These are phyloP conservation scores for Elgaria multicarinata DNA, from an alignment of 2,113 vertebrate genomes.

Conservation along the genomic window DNA sequence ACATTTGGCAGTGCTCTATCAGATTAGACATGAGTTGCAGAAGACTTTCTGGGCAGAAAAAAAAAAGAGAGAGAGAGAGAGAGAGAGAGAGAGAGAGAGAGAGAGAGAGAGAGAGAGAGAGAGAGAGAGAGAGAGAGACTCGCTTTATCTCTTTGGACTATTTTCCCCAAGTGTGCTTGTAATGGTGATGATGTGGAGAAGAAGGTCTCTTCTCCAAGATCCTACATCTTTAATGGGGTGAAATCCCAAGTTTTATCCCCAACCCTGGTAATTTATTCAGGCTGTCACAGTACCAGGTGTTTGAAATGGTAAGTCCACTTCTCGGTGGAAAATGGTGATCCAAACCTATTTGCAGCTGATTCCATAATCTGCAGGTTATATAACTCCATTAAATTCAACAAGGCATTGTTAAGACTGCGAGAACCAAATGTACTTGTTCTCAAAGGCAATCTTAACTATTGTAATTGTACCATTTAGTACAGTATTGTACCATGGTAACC, in stretches of 20 bases:
- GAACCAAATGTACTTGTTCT: slow-evolving; percentile 6
- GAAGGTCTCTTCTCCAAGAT: background rate
- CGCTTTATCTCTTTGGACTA: background rate
- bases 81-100: no score
- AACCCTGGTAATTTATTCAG: background rate
- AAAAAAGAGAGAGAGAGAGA: no score
- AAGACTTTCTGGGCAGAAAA: background rate
- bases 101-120: no score
- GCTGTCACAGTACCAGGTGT: background rate
- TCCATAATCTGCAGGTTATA: slow-evolving; percentile 23
- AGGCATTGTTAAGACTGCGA: slow-evolving; percentile 17
- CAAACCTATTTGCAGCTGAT: slow-evolving; percentile 26
- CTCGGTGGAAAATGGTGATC: background rate
- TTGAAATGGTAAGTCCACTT: background rate
- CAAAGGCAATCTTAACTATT: slow-evolving; percentile 3
- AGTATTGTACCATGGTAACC: background rate
- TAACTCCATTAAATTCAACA: slow-evolving; percentile 38
- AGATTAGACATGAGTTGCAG: background rate
- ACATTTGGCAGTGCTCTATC: no score
- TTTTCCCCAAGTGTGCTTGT: no score
- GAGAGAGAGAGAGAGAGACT: no score
- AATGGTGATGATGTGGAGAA: background rate
- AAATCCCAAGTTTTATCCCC: no score
- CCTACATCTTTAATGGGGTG: background rate
- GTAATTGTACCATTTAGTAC: background rate